Base-by-base conservation (phyloP, 1,140 invertebrate species). In the Drosophila auraria region DNA sequence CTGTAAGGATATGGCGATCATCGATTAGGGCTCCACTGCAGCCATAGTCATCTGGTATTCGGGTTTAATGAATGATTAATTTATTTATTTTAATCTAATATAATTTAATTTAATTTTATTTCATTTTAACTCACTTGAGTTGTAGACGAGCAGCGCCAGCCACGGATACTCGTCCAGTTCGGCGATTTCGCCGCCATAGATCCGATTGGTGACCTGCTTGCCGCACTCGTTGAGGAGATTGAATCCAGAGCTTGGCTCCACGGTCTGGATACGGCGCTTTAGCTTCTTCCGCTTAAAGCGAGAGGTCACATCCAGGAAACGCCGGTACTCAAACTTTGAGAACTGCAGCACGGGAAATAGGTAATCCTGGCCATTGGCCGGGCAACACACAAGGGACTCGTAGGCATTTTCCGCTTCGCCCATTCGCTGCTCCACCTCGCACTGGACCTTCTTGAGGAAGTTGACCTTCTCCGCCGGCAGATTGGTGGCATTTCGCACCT, bases 121-220 rank as follows among this genome's bases (percentile, higher is more conserved):
- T 4, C 6, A n/a, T 5, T 0, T 5, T 12, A 9, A 80, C 92
- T 83, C 50, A 93, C 92, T 91, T 60, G 92, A 91, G 47, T 93
- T 90, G 71, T 97, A 97, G 70, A 96, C 94, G 17, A 97, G 81
- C 2, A 97, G 87, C 0, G 94, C 95, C 94, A 96, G 95, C 96
- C 96, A 97, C 0, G 96, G 96, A 86, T 93, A 94, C 68, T 95
- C 94, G 38, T 93, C 93, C 15, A 94, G 62, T 38, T 93, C 93
- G 4, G 94, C 92, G 20, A 91, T 91, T 66, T 94, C 93, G 3
- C 94, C 94, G 2, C 94, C 94, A 66, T 93, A 92, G 58, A 95
- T 94, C 47, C 92, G 91, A 71, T 93, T 92, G 15, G 83, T 80
- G 6, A 82, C 78, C 71, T 83, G 81, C 17, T 92, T 81, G 56